These are phyloP conservation scores for Miniopterus natalensis DNA, from an alignment of 2,113 vertebrate species.

Conservation along the genomic window DNA sequence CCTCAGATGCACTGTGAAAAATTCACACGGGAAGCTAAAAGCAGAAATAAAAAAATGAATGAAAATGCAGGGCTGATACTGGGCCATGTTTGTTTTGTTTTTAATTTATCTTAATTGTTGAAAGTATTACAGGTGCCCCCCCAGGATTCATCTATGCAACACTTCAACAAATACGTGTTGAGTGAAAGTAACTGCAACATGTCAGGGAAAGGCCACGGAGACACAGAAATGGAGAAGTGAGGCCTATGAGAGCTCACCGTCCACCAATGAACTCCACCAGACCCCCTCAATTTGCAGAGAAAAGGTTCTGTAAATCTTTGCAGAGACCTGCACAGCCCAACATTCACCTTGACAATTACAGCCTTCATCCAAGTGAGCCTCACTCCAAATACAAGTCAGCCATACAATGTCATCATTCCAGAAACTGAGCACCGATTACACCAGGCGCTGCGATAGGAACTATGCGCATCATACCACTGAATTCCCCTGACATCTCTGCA, in stretches of 20 bases:
- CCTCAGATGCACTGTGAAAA: neutral
- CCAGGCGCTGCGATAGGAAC: neutral
- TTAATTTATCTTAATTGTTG: too few species aligned
- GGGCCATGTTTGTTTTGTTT: too few species aligned
- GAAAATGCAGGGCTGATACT: neutral
- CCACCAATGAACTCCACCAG: neutral
- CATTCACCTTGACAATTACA: neutral
- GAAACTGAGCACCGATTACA: neutral
- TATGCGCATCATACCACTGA: neutral
- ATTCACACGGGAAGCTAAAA: conserved; percentile 29
- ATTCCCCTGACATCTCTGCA: neutral
- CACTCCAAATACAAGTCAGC: neutral
- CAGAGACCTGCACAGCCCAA: neutral
- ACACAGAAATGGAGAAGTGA: neutral
- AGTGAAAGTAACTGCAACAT: neutral
- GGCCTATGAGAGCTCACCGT: neutral
- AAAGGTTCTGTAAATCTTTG: neutral
- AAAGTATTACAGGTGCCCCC: too few species aligned
- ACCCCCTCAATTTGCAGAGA: neutral
- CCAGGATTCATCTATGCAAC: neutral
- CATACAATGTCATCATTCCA: neutral
- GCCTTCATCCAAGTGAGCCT: neutral
- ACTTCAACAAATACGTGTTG: neutral
- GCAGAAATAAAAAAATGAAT: neutral
- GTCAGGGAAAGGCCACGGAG: neutral